These are phyloP conservation scores for Dipodomys merriami DNA, from an alignment of 2,113 vertebrate species.

Conservation along the genomic window DNA sequence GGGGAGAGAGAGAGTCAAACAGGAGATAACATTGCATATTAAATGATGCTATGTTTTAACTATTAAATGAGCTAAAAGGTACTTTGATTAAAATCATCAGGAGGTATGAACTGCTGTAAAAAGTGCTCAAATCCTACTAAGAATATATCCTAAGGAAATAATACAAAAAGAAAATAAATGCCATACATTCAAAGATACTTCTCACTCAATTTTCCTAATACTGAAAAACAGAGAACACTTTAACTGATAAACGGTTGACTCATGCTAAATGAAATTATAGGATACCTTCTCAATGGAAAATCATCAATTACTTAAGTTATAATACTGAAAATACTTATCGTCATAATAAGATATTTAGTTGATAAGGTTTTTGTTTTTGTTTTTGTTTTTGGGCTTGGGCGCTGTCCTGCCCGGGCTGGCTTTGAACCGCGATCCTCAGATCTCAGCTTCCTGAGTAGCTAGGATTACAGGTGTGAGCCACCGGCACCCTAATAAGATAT, in stretches of 20 bases:
- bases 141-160: constrained; percentile 42
- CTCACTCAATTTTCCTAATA: constrained; percentile 17
- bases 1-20: not conserved
- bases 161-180: not conserved
- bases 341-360: not conserved
- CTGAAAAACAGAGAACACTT: not conserved
- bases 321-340: not conserved
- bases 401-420: too few relatives aligned
- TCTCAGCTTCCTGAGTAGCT: too few relatives aligned
- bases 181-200: not conserved
- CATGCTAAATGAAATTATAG: not conserved
- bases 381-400: too few relatives aligned
- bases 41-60: constrained; percentile 18
- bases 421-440: too few relatives aligned
- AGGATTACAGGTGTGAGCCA: too few relatives aligned
- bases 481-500: not conserved
- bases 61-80: not conserved
- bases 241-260: not conserved
- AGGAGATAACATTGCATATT: not conserved
- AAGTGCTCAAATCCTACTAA: not conserved
- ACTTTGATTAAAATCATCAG: constrained; percentile 12
- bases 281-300: not conserved
- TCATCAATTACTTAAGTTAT: not conserved
- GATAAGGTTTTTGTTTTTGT: too few relatives aligned
- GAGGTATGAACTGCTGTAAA: not conserved